Evolutionary conservation across 2,797 vertebrate genomes (phyloP), one percentile per base, ranked within the genome.

Genomic region (Geotrypetes seraphini): DNA sequence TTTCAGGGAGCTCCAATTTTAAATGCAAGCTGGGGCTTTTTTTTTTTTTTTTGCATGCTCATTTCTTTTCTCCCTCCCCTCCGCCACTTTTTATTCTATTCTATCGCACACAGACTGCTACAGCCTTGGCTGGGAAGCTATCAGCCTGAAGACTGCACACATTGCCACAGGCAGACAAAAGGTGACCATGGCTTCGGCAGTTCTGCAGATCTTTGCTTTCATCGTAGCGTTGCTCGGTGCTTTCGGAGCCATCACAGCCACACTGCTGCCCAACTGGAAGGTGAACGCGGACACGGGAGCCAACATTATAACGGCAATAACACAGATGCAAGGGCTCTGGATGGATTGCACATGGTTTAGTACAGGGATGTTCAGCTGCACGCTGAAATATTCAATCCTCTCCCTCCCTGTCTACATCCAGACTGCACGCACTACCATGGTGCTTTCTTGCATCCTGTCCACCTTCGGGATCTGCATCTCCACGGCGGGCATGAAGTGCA

Each of bases 331-430:
- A 48, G 94, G 94, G 19, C 84, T 98, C 25, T 98, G 94, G 94
- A 88, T 92, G 88, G 92, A 98, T 79, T 98, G 94, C 63, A 88
- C 90, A 0, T 96, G 92, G 86, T 87, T 87, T 71, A 90, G 87
- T 69, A 90, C 92, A 0, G 94, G 92, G 16, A 75, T 94, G 70
- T 92, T 96, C 69, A 96, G 92, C 84, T 98, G 94, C 37, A 83
- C 78, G 5, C 47, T 89, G 37, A 90, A 90, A 71, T 65, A 75
- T 63, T 91, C 92, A 0, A 20, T 87, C 6, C 84, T 94, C 43
- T 70, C 85, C 2, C 83, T 92, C 36, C 92, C 92, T 0, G 4
- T 71, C 29, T 78, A 86, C 5, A 83, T 93, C 60, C 91, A 91
- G 70, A 63, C 81, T 1, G 81, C 81, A 3, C 73, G 92, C 24